Base-by-base conservation (phyloP, 2,888 invertebrate species). In the Empis stercorea region DNA sequence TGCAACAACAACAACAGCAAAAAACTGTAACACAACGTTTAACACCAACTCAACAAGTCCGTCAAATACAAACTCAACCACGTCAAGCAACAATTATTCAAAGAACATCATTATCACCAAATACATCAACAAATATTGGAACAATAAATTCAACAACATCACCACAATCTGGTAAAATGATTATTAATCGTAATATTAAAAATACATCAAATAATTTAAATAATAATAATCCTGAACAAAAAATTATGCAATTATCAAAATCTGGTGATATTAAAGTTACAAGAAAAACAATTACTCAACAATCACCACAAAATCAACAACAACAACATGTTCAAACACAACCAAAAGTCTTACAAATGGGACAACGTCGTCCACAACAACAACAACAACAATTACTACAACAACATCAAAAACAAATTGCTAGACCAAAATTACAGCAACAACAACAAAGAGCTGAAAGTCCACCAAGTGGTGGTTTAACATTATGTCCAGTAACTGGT, bases 401-500 rank as follows among this genome's bases (percentile, higher is more conserved):
- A 15, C 56, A 60, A 10, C 56, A 56, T 17, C 52, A 63, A 27
- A 9, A 6, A 6, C 2, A 6, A 6, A 27, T 7, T 27, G 23
- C 23, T 7, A 27, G 23, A 27, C 23, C 23, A 27, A 27, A 27
- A 40, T 57, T 59, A 3, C 56, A 79, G 13, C 38, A 38, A 4
- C 38, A 38, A 13, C 36, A 36, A 10, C 36, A 16, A 2, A 36
- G 36, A 15, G 6, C 16, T 10, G 10, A 17, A 38, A 27, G 23
- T 27, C 23, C 23, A 27, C 23, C 23, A 7, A 20, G 23, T 27
- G 23, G 39, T 17, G 40, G 40, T 10, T 14, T 40, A 23, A 80
- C 83, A 41, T 70, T 88, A 53, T 86, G 86, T 59, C 82, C 82
- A 1, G 66, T 76, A 14, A 81, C 81, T 2, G 81, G 81, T 46